These are phyloP conservation scores for Epizoanthus rinbou DNA, from an alignment of 92 coral and sea anemone species.

Conservation along the genomic window DNA sequence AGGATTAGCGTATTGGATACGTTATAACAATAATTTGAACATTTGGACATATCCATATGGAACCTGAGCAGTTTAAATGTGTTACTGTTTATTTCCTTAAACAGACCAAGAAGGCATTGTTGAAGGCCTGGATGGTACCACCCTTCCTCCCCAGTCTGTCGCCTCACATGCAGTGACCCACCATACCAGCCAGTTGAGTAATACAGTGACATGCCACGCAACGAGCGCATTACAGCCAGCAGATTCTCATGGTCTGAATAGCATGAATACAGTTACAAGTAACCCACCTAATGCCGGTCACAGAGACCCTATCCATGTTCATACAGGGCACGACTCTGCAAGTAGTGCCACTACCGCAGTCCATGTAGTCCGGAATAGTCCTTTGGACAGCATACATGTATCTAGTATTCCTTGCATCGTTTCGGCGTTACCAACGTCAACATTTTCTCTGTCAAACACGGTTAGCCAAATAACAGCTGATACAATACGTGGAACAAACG, in stretches of 20 bases:
- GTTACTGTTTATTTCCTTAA: not conserved
- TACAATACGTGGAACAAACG: slow-evolving; percentile 36
- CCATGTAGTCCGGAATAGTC: not conserved
- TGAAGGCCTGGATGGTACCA: slow-evolving; percentile 73
- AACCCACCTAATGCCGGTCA: slow-evolving; percentile 2
- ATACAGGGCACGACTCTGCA: not conserved
- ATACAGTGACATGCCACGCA: not conserved
- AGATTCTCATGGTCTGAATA: slow-evolving; percentile 11
- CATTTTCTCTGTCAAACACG: slow-evolving; percentile 28
- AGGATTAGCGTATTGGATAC: no score
- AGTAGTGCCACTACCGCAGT: not conserved
- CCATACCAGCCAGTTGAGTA: slow-evolving; percentile 6
- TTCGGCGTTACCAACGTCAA: slow-evolving; percentile 16
- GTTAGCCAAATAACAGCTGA: slow-evolving; percentile 20
- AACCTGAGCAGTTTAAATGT: not conserved
- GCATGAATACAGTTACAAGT: not conserved
- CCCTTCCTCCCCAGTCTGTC: slow-evolving; percentile 55
- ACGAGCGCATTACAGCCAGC: not conserved
- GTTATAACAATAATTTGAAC: no score
- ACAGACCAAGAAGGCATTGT: slow-evolving; percentile 85
- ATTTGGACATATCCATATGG: no score
- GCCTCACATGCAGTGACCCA: not conserved
- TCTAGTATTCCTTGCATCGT: slow-evolving; percentile 21
- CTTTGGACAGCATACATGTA: not conserved
- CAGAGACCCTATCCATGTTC: not conserved